Conservation (phyloP, 1,140 invertebrate genomes). For the Fopius arisanus region DNA sequence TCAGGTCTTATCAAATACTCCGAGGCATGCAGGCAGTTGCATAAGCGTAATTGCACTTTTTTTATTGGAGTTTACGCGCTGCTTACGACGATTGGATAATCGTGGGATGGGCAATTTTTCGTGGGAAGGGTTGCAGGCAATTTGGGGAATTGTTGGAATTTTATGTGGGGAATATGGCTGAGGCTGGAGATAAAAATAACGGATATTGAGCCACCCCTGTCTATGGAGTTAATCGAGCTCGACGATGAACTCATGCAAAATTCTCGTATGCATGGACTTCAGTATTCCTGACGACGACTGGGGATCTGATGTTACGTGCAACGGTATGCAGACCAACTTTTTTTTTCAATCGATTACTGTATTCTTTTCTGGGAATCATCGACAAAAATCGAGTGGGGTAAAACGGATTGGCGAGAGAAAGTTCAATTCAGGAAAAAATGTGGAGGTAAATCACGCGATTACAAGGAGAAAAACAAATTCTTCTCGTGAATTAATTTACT, state of each 20-base stretch:
- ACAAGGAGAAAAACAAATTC: too few relatives aligned
- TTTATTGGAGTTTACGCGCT: not conserved
- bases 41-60: not conserved
- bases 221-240: slow-evolving; percentile 7
- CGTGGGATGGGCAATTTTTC: not conserved
- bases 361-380: not conserved
- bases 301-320: not conserved
- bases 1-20: not conserved
- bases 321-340: slow-evolving; percentile 28
- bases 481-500: too few relatives aligned
- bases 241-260: not conserved
- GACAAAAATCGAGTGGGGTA: not conserved
- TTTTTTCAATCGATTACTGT: not conserved
- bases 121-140: too few relatives aligned
- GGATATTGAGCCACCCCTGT: slow-evolving; percentile 30
- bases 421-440: too few relatives aligned
- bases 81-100: not conserved
- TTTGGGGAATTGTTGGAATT: not conserved
- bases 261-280: not conserved
- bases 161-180: not conserved
- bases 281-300: not conserved
- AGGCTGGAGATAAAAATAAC: slow-evolving; percentile 22
- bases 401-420: too few relatives aligned
- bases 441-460: too few relatives aligned
- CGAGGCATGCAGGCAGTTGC: not conserved